Percentiles rank a stretch among this genome's conserved stretches.
Conservation (phyloP, 2,888 invertebrate species). For the Pandemis cinnamomeana region DNA sequence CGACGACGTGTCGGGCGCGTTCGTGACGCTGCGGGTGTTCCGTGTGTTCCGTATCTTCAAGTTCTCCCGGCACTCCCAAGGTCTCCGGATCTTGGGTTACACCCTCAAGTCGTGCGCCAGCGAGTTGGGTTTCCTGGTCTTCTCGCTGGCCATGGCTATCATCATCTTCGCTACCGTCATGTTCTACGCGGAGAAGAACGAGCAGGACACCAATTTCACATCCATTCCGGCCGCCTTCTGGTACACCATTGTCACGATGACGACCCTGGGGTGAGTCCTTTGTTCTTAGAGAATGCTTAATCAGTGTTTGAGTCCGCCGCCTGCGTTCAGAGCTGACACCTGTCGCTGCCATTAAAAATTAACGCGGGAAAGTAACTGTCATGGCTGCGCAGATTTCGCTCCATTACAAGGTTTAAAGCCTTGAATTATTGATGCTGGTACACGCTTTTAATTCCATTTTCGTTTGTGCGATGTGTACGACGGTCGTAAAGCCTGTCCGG, state of each 20-base stretch:
- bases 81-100: constrained; percentile 98
- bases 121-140: constrained; percentile 99
- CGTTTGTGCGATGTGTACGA: constrained; percentile 42
- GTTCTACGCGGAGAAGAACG: constrained; percentile 99
- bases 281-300: constrained; percentile 39
- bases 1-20: constrained; percentile 99
- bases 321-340: constrained; percentile 64
- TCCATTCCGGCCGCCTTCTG: constrained; percentile 99
- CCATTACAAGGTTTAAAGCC: constrained; percentile 63
- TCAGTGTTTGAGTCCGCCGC: constrained; percentile 27
- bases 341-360: constrained; percentile 76
- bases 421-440: constrained; percentile 62
- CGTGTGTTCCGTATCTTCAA: constrained; percentile 99
- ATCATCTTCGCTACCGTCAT: constrained; percentile 99
- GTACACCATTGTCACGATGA: constrained; percentile 99
- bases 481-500: constrained; percentile 21
- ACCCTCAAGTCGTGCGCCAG: constrained; percentile 99
- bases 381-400: constrained; percentile 68
- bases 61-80: constrained; percentile 99
- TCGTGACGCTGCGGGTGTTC: constrained; percentile 99
- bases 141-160: constrained; percentile 99
- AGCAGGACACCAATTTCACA: constrained; percentile 97
- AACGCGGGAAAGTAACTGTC: constrained; percentile 74
- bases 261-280: constrained; percentile 96
- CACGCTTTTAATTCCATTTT: constrained; percentile 54